phyloP scores from a whole-genome alignment of 2,113 vertebrate genomes.

The Dasyurus viverrinus region DNA sequence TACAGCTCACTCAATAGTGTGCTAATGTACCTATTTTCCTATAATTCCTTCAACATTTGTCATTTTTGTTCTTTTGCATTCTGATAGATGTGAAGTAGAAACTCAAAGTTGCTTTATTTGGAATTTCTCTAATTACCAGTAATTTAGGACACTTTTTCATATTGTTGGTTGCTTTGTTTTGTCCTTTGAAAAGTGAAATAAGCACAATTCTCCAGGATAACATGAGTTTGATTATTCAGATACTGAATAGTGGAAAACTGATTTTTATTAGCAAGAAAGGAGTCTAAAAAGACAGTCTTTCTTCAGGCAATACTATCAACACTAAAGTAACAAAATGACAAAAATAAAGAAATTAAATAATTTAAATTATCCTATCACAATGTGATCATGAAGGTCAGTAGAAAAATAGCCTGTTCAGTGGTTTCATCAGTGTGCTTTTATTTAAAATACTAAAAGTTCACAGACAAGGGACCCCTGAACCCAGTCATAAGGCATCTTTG shows the following conservation, averaged over 20 bases:
- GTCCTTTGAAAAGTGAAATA: not conserved
- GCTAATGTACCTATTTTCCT: not conserved
- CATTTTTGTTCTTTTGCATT: not conserved
- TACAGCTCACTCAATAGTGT: not conserved
- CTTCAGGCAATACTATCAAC: constrained; percentile 48
- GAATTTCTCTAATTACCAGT: not conserved
- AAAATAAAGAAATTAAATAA: not conserved
- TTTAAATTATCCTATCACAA: constrained; percentile 45
- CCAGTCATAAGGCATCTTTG: constrained; percentile 55
- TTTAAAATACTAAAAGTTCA: constrained; percentile 59
- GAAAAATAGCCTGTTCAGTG: constrained; percentile 65
- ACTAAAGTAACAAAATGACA: constrained; percentile 45
- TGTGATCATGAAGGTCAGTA: not conserved
- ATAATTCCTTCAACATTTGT: not conserved
- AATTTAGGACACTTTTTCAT: not conserved
- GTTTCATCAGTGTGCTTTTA: constrained; percentile 48
- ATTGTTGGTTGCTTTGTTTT: not conserved
- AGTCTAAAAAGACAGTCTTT: constrained; percentile 24
- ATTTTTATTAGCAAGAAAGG: constrained; percentile 45
- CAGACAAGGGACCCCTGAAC: constrained; percentile 42
- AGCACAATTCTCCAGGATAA: not conserved
- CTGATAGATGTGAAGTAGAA: not conserved
- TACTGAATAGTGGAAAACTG: constrained; percentile 15
- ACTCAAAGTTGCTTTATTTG: not conserved
- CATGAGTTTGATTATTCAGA: not conserved